phyloP scores from a whole-genome alignment of 2,888 invertebrate genomes.

The Caenorhabditis plicata region DNA sequence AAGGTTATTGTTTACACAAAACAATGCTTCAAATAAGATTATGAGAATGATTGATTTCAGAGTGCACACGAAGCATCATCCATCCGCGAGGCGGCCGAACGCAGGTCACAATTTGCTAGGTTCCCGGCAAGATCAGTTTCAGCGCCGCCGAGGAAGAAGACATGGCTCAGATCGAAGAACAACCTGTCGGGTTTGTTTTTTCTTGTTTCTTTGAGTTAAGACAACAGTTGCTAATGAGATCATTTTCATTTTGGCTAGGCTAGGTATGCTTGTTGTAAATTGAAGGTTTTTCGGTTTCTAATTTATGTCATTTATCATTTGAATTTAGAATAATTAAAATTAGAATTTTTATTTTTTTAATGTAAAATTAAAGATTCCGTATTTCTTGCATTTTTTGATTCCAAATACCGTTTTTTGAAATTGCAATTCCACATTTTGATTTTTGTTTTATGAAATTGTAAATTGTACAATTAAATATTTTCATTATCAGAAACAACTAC shows the following conservation, averaged over 20 bases:
- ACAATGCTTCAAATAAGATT: too few relatives aligned
- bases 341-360: neutral
- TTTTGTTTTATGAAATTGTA: too few relatives aligned
- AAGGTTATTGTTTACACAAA: too few relatives aligned
- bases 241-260: too few relatives aligned
- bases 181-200: slow-evolving; percentile 9
- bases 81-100: slow-evolving; percentile 36
- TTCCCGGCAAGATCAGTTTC: slow-evolving; percentile 37
- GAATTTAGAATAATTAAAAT: neutral
- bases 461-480: too few relatives aligned
- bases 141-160: slow-evolving; percentile 40
- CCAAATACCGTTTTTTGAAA: too few relatives aligned
- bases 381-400: neutral
- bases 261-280: too few relatives aligned
- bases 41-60: slow-evolving; percentile 12
- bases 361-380: neutral
- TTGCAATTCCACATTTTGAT: too few relatives aligned
- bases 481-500: too few relatives aligned
- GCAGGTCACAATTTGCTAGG: slow-evolving; percentile 37
- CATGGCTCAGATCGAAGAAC: slow-evolving; percentile 38
- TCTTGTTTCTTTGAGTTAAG: neutral
- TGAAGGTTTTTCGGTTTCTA: neutral
- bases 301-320: neutral
- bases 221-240: neutral
- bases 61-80: slow-evolving; percentile 34